A percentile compares a stretch with the other conserved stretches of the same genome.
Evolutionary conservation across 2,888 invertebrate genomes (phyloP).

Genomic region (Steromphala cineraria): DNA sequence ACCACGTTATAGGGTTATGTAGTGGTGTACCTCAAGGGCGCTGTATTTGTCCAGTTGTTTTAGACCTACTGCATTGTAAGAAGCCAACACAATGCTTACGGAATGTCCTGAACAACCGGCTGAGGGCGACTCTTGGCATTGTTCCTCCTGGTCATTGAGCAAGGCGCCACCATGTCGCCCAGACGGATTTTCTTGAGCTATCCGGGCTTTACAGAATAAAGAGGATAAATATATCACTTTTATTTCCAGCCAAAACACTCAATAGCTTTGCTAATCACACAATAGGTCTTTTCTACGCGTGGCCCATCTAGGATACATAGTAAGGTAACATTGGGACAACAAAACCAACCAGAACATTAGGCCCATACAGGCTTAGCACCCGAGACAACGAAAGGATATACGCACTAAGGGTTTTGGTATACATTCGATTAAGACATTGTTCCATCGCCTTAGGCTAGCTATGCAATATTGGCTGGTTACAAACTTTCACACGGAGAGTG

Average conservation of each 20-base stretch:
- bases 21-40: neutral
- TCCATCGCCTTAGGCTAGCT: neutral
- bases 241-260: constrained; percentile 1
- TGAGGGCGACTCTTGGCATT: neutral
- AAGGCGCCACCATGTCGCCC: constrained; percentile 11
- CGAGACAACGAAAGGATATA: neutral
- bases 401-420: constrained; percentile 6
- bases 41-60: constrained; percentile 4
- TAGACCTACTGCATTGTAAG: constrained; percentile 2
- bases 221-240: constrained; percentile 20
- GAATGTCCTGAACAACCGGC: constrained; percentile 18
- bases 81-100: constrained; percentile 6
- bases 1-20: constrained; percentile 1
- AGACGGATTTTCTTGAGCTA: constrained; percentile 17
- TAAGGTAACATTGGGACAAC: constrained; percentile 20
- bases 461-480: neutral
- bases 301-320: neutral
- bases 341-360: constrained; percentile 15
- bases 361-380: neutral
- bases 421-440: constrained; percentile 8
- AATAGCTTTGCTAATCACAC: constrained; percentile 8
- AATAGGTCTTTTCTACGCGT: constrained; percentile 18
- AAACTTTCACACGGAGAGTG: constrained; percentile 22
- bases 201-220: neutral
- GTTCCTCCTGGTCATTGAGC: neutral